These are phyloP conservation scores for Acanthopagrus latus DNA, from an alignment of 2,797 vertebrate genomes.

Conservation along the genomic window DNA sequence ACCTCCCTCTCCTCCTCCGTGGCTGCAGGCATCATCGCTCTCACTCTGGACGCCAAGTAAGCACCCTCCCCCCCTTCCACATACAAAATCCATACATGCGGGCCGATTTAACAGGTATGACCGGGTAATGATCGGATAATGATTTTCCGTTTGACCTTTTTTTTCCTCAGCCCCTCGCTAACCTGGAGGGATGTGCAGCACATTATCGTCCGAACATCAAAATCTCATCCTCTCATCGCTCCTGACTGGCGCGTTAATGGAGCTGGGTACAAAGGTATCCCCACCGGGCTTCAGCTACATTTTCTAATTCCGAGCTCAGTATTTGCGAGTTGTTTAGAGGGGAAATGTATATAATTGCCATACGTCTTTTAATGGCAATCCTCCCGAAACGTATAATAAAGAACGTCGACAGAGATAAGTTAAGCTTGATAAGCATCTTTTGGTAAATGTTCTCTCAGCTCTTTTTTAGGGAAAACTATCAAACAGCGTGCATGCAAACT, in stretches of 20 bases:
- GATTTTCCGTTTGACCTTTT: conserved; percentile 47
- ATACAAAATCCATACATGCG: conserved; percentile 34
- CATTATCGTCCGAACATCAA: conserved; percentile 94
- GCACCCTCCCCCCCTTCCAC: conserved; percentile 31
- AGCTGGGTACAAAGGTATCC: conserved; percentile 93
- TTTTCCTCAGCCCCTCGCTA: conserved; percentile 87
- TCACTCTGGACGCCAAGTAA: conserved; percentile 97
- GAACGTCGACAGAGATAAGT: conserved; percentile 23
- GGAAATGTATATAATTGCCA: conserved; percentile 14
- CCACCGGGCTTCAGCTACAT: not conserved
- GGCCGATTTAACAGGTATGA: conserved; percentile 16
- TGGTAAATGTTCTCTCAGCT: conserved; percentile 63
- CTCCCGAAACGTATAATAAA: conserved; percentile 26
- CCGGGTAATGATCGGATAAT: not conserved
- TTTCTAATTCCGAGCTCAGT: not conserved
- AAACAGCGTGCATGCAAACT: conserved; percentile 58
- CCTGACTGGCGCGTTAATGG: conserved; percentile 95
- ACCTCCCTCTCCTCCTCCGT: conserved; percentile 93
- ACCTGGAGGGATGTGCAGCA: conserved; percentile 98
- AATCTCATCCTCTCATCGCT: conserved; percentile 89
- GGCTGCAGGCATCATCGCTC: conserved; percentile 95
- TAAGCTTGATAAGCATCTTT: conserved; percentile 57
- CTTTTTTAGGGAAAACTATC: conserved; percentile 65
- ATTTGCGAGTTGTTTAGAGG: conserved; percentile 15
- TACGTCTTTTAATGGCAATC: conserved; percentile 1